Evolutionary conservation across 2,888 invertebrate species (phyloP), one percentile per base, ranked within the genome.

Genomic region (Drosophila pseudotalamancana): DNA sequence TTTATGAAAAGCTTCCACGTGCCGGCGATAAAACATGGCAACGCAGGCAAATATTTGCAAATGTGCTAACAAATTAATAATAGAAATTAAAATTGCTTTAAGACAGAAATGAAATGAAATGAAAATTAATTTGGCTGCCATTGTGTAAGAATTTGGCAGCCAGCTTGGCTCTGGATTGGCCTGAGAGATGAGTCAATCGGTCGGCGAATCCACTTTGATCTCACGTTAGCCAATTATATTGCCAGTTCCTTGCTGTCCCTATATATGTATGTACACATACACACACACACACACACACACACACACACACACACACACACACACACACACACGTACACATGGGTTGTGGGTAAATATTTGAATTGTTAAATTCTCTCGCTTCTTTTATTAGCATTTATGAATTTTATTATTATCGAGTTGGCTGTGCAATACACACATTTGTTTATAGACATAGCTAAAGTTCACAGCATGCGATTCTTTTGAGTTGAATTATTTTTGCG

Each of bases 381-480:
- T 51, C 27, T 35, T 51, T 45, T 21, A 49, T 72, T 56, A 45
- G 66, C 66, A 53, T 64, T 69, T 72, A 54, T 29, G 45, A 12
- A 18, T 61, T 45, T 32, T 32, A 12, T 21, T 56, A 21, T 21
- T 57, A 27, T 65, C 65, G 57, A 50, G 16, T 8, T 42, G 51
- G 42, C 85, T 78, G 59, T 64, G 78, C 83, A 86, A 78, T 75
- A 14, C 70, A 55, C 11, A 66, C 40, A 34, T 55, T 50, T 62
- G 63, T 3, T 9, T 29, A 16, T 16, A 39, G 32, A 55, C 76
- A 72, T 72, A 43, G 72, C 57, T 76, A 54, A 72, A 72, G 84
- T 83, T 75, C 80, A 78, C 66, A 86, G 80, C 84, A 77, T 78
- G 84, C 79, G 76, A 83, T 83, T 78, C 87, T 86, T 79, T 53